Base-by-base conservation (phyloP, 2,888 invertebrate genomes). In the Globia sparganii region DNA sequence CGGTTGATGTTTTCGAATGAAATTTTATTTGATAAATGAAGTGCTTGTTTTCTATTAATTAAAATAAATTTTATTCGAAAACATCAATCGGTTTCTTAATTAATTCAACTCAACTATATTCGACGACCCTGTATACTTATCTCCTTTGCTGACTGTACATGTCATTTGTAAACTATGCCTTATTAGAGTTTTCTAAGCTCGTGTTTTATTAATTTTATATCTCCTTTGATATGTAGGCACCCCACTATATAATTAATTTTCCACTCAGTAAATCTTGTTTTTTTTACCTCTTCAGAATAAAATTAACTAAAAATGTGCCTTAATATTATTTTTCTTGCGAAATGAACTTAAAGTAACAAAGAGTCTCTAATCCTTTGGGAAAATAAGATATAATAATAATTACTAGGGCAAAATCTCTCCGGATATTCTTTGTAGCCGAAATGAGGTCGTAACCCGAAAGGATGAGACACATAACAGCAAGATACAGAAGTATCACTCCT, bases 401-500 rank as follows among this genome's bases (percentile, higher is more conserved):
- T 37, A 78, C 68, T 61, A 49, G 59, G 28, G 64, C 65, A 59
- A 49, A 74, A 77, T 46, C 43, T 58, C 28, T 64, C 62, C 59
- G 59, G 34, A 84, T 77, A 70, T 77, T 74, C 56, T 72, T 72
- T 70, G 56, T 31, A 64, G 34, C 34, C 31, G 34, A 70, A 84
- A 84, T 31, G 69, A 83, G 84, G 77, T 75, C 77, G 59, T 31
- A 72, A 62, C 66, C 61, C 49, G 65, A 62, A 56, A 75, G 75
- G 37, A 75, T 72, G 31, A 58, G 28, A 5, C 34, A 65, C 43
- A 21, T 6, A 9, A n/a, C 13, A 40, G 46, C 0, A 15, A 37
- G 5, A 43, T n/a, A 31, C 56, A 80, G 80, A 67, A 84, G 62
- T 25, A 8, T 25, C 21, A 62, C 34, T 72, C n/a, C 18, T 9